Evolutionary conservation across 2,888 invertebrate genomes (phyloP), one percentile per base, ranked within the genome.

Genomic region (Eupithecia centaureata): DNA sequence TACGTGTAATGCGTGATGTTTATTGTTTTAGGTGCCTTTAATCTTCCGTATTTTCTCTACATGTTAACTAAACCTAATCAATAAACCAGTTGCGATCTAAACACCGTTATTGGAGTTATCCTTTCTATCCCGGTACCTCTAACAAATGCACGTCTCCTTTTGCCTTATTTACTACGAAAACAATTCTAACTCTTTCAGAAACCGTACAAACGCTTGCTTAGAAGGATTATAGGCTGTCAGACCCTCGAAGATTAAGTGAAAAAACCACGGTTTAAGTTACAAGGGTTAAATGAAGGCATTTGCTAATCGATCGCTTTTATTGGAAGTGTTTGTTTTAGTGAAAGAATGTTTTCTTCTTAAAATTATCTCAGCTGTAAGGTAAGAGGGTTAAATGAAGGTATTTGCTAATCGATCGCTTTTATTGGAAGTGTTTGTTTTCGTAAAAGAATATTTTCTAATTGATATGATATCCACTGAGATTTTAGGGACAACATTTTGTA

Each of bases 201-300:
- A 60, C 65, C 60, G 42, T 33, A 61, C 61, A 61, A 70, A 58
- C 18, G 58, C 28, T 52, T 22, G 33, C 28, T 63, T 63, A 30
- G 38, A 35, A 56, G 66, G 61, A 68, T 71, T 68, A 67, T 57
- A 32, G 42, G n/a, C 63, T 63, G 67, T 65, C 67, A 60, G 58
- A 72, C 69, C 72, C 69, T 63, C 28, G 25, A 60, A 69, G 67
- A 72, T 69, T 67, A 69, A 69, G 68, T 58, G 63, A 56, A 63
- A 66, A 67, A 64, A 61, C 51, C 47, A 30, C 12, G 64, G 63
- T 61, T 67, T 42, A 65, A 67, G 65, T 65, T 67, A 67, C 65
- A 22, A 12, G 57, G 66, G 68, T 61, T 65, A 67, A 66, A 62
- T 64, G 38, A 63, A 51, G 57, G 47, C 60, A 62, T 59, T 65